These are phyloP conservation scores for Nilaparvata lugens DNA, from an alignment of 1,140 invertebrate species.

Conservation along the genomic window DNA sequence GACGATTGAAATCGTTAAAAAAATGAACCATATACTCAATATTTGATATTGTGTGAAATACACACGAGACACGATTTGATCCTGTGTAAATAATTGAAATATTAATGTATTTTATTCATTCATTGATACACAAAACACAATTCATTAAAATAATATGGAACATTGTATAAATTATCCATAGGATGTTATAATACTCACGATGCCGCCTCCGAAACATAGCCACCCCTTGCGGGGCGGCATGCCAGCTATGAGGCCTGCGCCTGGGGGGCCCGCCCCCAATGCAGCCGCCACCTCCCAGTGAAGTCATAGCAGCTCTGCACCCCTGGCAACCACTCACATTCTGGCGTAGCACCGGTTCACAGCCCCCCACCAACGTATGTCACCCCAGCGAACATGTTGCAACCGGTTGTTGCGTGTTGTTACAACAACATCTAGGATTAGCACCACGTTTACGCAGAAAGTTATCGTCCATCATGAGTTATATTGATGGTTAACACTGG, in stretches of 20 bases:
- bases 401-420: neutral
- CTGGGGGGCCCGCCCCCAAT: neutral
- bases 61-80: no score
- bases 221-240: neutral
- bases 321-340: neutral
- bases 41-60: no score
- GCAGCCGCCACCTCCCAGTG: neutral
- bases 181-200: neutral
- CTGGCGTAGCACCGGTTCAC: neutral
- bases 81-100: no score
- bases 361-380: neutral
- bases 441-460: neutral
- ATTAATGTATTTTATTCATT: no score
- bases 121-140: neutral
- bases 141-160: no score
- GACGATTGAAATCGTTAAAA: no score
- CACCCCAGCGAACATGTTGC: neutral
- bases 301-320: neutral
- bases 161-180: no score
- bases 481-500: no score
- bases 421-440: neutral
- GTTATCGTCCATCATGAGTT: no score
- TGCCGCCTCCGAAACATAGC: neutral
- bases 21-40: no score
- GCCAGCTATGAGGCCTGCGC: slow-evolving; percentile 6